Evolutionary conservation across 2,888 invertebrate genomes (phyloP), one percentile per base, ranked within the genome.

Genomic region (Pristionchus mayeri): DNA sequence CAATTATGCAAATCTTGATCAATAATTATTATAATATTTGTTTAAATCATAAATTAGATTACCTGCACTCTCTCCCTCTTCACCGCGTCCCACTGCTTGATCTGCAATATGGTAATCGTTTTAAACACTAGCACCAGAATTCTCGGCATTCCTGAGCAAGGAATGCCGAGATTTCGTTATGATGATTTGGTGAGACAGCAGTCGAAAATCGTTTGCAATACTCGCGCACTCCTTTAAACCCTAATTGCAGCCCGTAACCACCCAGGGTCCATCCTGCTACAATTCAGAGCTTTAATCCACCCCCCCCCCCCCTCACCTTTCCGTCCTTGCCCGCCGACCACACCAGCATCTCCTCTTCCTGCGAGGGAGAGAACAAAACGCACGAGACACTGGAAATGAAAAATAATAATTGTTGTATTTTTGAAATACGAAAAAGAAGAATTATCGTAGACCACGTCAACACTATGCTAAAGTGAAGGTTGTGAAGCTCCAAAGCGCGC

Each of bases 81-180:
- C 93, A 98, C 98, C 0, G 95, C 97, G 93, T 99, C 98, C 98
- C 99, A 99, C 93, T 98, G 96, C 93, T 98, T 98, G 2, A 99
- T 94, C 83, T 86, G 84, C 3, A 79, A 79, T n/a, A 21, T 21
- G 16, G 44, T 44, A 21, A 76, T 48, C 9, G 13, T 48, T 40
- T n/a, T 40, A 9, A 48, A 44, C n/a, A 76, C 24, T 24, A 76
- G 9, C 24, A 44, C n/a, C n/a, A n/a, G n/a, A n/a, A n/a, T n/a
- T n/a, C n/a, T n/a, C n/a, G n/a, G n/a, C n/a, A n/a, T n/a, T n/a
- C n/a, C n/a, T n/a, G n/a, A n/a, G n/a, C n/a, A n/a, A n/a, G n/a
- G n/a, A n/a, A n/a, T n/a, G n/a, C n/a, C n/a, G n/a, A n/a, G n/a
- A n/a, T n/a, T n/a, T n/a, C n/a, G n/a, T n/a, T n/a, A n/a, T n/a